Conservation (phyloP, 2,888 invertebrate genomes). For the Philereme transversata region DNA sequence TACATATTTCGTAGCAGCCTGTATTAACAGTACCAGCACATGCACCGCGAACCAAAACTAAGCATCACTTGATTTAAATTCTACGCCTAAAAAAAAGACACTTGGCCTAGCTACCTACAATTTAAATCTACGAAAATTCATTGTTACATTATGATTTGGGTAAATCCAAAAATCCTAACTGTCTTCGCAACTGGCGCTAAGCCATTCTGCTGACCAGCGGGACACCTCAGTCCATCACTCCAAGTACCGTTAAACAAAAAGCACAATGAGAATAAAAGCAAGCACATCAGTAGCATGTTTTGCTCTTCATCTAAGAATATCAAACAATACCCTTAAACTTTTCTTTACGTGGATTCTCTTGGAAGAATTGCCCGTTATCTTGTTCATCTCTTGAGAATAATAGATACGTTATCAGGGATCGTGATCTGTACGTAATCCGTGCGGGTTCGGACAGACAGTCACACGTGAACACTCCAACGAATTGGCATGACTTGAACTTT, state of each 20-base stretch:
- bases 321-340: constrained; percentile 7
- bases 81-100: not conserved
- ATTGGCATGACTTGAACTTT: constrained; percentile 59
- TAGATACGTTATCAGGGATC: constrained; percentile 65
- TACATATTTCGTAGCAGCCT: too few relatives aligned
- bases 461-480: constrained; percentile 71
- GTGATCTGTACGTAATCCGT: constrained; percentile 52
- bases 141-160: constrained; percentile 6
- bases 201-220: constrained; percentile 35
- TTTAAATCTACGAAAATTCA: constrained; percentile 5
- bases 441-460: constrained; percentile 62
- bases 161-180: constrained; percentile 16
- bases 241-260: constrained; percentile 59
- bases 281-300: constrained; percentile 39
- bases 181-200: constrained; percentile 21
- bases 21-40: too few relatives aligned
- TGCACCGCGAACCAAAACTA: too few relatives aligned
- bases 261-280: constrained; percentile 43
- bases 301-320: constrained; percentile 7
- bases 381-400: constrained; percentile 53
- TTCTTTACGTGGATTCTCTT: constrained; percentile 38
- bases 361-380: constrained; percentile 65
- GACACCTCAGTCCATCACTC: constrained; percentile 34
- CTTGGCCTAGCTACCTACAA: not conserved
- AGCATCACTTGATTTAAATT: too few relatives aligned